Evolutionary conservation across 92 coral and sea anemone species (phyloP), one percentile per base, ranked within the genome.

Genomic region (Pocillopora meandrina): DNA sequence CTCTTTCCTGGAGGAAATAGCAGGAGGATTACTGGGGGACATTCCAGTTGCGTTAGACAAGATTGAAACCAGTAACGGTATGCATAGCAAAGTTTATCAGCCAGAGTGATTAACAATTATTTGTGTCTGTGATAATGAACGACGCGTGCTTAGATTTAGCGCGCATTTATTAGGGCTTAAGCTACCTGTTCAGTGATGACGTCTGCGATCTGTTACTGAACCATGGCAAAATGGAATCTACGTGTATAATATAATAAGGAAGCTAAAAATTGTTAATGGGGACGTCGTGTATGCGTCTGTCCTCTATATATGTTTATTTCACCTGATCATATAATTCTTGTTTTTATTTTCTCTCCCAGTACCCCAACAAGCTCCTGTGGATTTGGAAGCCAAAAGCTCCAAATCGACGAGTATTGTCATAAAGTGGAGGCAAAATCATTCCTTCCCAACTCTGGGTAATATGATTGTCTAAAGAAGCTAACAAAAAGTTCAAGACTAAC

Each of bases 1-100:
- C 56, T 19, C 56, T 19, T 11, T 89, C 5, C 88, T 84, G 33
- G 91, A 89, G 61, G 85, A 89, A 65, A 58, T 89, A 23, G 85
- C 82, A 31, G 65, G 73, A 3, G 91, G 91, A 64, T 78, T n/a
- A 7, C 71, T 89, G 6, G 82, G 78, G 31, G 34, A 23, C 8
- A 77, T 68, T 21, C 70, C 77, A 12, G 91, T 56, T 16, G 81
- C 74, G 47, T 60, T 89, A 19, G 31, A 67, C 52, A 55, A 57
- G 55, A 84, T 84, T 11, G 5, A 65, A 78, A 85, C 82, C 13
- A 85, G 26, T 3, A 42, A 42, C 52, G 52, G 52, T 42, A 42
- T 0, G 52, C 52, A 42, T 42, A 42, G 34, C 0, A 63, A 63
- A 63, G 31, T 8, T 42, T 0, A 8, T 19, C 21, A 3, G n/a